Evolutionary conservation across 2,113 vertebrate genomes (phyloP).

Genomic region (Hiodon tergisus): DNA sequence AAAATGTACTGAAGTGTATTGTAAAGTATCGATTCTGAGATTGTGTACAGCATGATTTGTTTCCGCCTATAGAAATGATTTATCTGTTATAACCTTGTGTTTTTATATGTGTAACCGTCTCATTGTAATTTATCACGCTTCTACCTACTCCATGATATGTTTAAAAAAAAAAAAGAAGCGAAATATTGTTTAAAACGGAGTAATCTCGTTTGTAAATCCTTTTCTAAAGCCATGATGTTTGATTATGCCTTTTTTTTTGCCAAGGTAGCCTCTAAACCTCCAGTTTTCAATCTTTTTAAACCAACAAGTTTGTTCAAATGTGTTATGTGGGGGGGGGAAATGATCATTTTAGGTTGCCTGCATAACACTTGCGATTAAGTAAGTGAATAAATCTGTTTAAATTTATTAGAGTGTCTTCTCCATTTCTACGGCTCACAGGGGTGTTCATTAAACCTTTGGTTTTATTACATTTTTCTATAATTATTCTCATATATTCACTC

Average conservation of each 20-base stretch:
- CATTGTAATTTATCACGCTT: slow-evolving; percentile 48
- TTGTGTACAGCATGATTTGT: slow-evolving; percentile 71
- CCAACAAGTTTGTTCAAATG: slow-evolving; percentile 95
- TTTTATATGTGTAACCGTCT: slow-evolving; percentile 52
- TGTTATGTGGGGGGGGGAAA: slow-evolving; percentile 84
- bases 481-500: no score
- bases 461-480: no score
- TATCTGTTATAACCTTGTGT: slow-evolving; percentile 47
- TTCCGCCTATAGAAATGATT: slow-evolving; percentile 56
- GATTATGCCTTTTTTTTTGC: slow-evolving; percentile 80
- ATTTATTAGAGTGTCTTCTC: slow-evolving; percentile 19
- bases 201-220: slow-evolving; percentile 98
- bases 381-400: slow-evolving; percentile 78
- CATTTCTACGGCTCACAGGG: slow-evolving; percentile 10
- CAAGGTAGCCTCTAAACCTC: slow-evolving; percentile 90
- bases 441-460: background rate
- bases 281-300: slow-evolving; percentile 96
- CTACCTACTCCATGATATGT: slow-evolving; percentile 48
- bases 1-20: slow-evolving; percentile 46
- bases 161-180: slow-evolving; percentile 44
- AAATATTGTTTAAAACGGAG: slow-evolving; percentile 43
- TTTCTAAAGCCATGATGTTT: slow-evolving; percentile 89
- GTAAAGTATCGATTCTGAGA: slow-evolving; percentile 53
- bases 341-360: slow-evolving; percentile 85
- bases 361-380: slow-evolving; percentile 86